Evolutionary conservation across 2,113 vertebrate genomes (phyloP).

Genomic region (Limnothrissa miodon): DNA sequence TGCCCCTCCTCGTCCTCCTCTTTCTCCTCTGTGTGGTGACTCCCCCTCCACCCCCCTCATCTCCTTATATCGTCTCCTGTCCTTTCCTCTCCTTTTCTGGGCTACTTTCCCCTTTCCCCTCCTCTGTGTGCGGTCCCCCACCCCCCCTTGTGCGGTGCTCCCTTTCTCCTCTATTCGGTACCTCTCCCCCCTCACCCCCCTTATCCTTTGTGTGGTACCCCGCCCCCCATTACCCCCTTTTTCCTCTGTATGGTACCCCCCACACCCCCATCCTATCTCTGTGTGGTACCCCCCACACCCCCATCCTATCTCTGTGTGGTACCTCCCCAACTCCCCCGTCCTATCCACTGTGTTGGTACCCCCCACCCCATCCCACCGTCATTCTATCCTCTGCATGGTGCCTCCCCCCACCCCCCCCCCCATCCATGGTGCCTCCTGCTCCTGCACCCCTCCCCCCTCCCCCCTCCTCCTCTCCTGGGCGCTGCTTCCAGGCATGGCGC

Average conservation of each 20-base stretch:
- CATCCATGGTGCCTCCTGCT: not conserved
- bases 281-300: not conserved
- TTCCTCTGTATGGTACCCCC: no score
- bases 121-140: no score
- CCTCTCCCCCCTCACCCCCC: no score
- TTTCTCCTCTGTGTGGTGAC: not conserved
- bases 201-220: not conserved
- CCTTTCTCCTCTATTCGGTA: no score
- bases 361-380: not conserved
- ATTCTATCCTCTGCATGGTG: no score
- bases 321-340: not conserved
- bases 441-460: conserved; percentile 22
- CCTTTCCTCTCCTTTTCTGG: not conserved
- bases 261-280: not conserved
- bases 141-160: no score
- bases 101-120: not conserved
- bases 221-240: not conserved
- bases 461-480: conserved; percentile 20
- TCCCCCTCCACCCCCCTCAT: not conserved
- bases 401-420: not conserved
- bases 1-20: not conserved
- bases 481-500: conserved; percentile 74
- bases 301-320: not conserved
- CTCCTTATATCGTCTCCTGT: not conserved
- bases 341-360: not conserved